phyloP scores from a whole-genome alignment of 2,888 invertebrate genomes.

The Lymantria monacha region DNA sequence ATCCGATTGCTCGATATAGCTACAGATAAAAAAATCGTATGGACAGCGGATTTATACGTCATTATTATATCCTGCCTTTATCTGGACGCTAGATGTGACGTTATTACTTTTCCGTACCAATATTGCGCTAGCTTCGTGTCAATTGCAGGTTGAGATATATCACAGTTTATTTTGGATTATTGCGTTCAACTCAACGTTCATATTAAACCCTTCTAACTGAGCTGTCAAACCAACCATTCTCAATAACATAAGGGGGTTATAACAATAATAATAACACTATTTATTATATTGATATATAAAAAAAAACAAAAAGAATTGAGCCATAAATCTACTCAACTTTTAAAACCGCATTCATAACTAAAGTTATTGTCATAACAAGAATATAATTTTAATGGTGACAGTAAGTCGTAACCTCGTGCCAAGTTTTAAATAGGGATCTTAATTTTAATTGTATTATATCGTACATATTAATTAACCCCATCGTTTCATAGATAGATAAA shows the following conservation, averaged over 20 bases:
- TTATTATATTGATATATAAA: slow-evolving; percentile 63
- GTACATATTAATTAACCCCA: slow-evolving; percentile 82
- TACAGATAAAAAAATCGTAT: slow-evolving; percentile 10
- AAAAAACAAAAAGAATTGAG: slow-evolving; percentile 66
- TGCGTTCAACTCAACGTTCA: slow-evolving; percentile 76
- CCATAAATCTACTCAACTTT: slow-evolving; percentile 70
- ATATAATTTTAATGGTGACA: slow-evolving; percentile 77
- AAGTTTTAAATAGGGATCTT: slow-evolving; percentile 66
- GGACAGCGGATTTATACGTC: slow-evolving; percentile 20
- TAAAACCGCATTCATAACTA: slow-evolving; percentile 61
- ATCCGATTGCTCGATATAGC: slow-evolving; percentile 17
- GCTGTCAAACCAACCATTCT: slow-evolving; percentile 71
- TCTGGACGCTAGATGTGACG: slow-evolving; percentile 33
- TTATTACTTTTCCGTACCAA: slow-evolving; percentile 35
- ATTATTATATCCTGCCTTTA: slow-evolving; percentile 6
- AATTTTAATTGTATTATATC: slow-evolving; percentile 77
- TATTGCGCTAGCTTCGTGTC: slow-evolving; percentile 71
- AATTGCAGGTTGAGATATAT: slow-evolving; percentile 74
- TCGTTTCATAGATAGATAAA: slow-evolving; percentile 72
- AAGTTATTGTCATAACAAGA: slow-evolving; percentile 72
- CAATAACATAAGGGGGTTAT: slow-evolving; percentile 64
- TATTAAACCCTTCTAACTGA: slow-evolving; percentile 78
- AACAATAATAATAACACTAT: slow-evolving; percentile 59
- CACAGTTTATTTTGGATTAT: slow-evolving; percentile 79
- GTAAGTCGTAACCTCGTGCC: slow-evolving; percentile 76